Percentiles rank a stretch among this genome's conserved stretches.
Conservation (phyloP, 2,113 vertebrate genomes). For the Hydrochoerus hydrochaeris region DNA sequence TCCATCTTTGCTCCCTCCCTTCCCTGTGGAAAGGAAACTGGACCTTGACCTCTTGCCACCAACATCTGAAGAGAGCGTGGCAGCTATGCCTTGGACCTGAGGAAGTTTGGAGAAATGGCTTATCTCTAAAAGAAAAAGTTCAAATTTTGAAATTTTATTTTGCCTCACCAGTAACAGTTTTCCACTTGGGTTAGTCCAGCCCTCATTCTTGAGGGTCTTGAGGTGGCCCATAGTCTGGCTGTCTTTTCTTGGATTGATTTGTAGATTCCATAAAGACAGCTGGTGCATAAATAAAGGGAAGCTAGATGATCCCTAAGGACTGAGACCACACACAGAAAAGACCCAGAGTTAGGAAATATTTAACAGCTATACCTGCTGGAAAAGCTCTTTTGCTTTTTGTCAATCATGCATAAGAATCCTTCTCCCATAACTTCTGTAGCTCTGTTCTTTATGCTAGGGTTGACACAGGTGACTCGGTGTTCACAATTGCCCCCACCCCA, state of each 20-base stretch:
- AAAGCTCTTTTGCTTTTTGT: neutral
- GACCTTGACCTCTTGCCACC: neutral
- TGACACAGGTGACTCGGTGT: neutral
- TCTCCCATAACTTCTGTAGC: neutral
- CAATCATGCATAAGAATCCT: neutral
- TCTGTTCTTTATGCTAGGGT: neutral
- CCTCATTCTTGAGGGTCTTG: neutral
- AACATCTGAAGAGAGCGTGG: neutral
- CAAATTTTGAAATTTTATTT: neutral
- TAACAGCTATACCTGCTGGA: neutral
- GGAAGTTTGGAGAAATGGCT: neutral
- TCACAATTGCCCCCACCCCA: neutral
- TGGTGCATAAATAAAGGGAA: neutral
- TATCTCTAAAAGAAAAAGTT: neutral
- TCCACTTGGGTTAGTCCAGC: neutral
- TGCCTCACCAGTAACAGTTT: neutral
- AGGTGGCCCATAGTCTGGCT: neutral
- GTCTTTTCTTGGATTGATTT: neutral
- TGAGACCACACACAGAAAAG: neutral
- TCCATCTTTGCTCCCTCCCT: neutral
- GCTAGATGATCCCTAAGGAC: neutral
- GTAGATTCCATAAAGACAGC: neutral
- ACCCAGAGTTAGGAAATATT: neutral
- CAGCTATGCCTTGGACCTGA: neutral
- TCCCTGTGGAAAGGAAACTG: neutral